phyloP scores from a whole-genome alignment of 2,888 invertebrate genomes.

The Melinaea marsaeus region DNA sequence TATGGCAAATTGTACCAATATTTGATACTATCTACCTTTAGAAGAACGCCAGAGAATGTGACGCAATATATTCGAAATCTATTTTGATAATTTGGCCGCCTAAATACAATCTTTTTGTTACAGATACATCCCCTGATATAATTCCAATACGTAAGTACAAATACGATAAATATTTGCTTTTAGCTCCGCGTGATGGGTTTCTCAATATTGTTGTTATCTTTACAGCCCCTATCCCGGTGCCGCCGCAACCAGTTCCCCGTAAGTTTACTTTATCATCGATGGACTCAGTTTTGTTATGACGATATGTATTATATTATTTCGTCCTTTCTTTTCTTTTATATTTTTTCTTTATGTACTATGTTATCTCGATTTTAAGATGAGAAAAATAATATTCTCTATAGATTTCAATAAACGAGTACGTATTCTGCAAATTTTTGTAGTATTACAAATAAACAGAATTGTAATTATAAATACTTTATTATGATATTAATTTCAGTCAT shows the following conservation, averaged over 20 bases:
- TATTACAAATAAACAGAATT: no score
- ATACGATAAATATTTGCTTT: constrained; percentile 13
- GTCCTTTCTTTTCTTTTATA: background rate
- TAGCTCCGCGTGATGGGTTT: background rate
- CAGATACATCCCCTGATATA: constrained; percentile 29
- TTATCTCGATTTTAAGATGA: no score
- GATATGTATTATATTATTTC: background rate
- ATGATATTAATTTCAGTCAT: no score
- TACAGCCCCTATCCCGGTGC: constrained; percentile 30
- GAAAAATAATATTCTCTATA: no score
- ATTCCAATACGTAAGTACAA: constrained; percentile 31
- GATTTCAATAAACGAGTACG: no score
- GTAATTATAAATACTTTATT: no score
- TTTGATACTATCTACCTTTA: constrained; percentile 5
- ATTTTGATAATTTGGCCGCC: background rate
- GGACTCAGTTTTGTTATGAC: background rate
- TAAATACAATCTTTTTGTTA: constrained; percentile 26
- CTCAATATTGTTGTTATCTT: constrained; percentile 22
- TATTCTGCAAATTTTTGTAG: no score
- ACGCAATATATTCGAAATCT: constrained; percentile 12
- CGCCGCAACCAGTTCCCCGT: constrained; percentile 29
- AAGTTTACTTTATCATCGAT: constrained; percentile 20
- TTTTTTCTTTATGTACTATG: no score
- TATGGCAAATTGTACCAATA: constrained; percentile 10
- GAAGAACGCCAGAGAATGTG: constrained; percentile 10